Evolutionary conservation across 2,888 invertebrate genomes (phyloP), one percentile per base, ranked within the genome.

Genomic region (Luperina testacea): DNA sequence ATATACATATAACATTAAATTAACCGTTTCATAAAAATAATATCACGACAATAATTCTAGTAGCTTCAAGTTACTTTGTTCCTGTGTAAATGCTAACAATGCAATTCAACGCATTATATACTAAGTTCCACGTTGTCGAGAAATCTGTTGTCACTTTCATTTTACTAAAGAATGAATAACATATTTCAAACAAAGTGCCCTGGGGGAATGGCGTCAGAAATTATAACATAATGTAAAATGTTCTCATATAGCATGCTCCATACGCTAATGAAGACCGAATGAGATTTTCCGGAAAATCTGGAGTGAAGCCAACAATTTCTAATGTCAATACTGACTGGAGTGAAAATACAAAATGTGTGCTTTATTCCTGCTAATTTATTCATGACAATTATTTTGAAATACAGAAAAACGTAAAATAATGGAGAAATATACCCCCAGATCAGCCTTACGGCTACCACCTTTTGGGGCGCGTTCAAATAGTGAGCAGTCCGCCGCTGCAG

Each of bases 281-380:
- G 82, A 82, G 86, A 82, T 85, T 89, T 88, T 84, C 82, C 71
- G 68, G 74, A 72, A 80, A 81, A 83, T 77, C 76, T 89, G 89
- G 90, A 87, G 63, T 65, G 24, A 53, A 81, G 89, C 89, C 89
- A 89, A 82, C 80, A 77, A 78, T 78, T 78, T 84, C 71, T 85
- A 84, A 85, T 89, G 82, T 77, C 82, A 77, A 84, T 82, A 81
- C 17, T 27, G 64, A 48, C 65, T 48, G 24, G 59, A 72, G 24
- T 53, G 74, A 79, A 89, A 78, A 82, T 86, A 78, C 69, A 63
- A 78, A 83, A 86, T 75, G 71, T 82, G 38, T 64, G 27, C 82
- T 69, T 64, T 53, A 42, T 48, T 75, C 45, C 59, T 32, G 59
- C 75, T 69, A 42, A 61, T 69, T 53, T 71, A 84, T 78, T 77